Percentiles rank a stretch among this genome's conserved stretches.
Conservation (phyloP, 2,797 vertebrate species). For the Knipowitschia caucasica region DNA sequence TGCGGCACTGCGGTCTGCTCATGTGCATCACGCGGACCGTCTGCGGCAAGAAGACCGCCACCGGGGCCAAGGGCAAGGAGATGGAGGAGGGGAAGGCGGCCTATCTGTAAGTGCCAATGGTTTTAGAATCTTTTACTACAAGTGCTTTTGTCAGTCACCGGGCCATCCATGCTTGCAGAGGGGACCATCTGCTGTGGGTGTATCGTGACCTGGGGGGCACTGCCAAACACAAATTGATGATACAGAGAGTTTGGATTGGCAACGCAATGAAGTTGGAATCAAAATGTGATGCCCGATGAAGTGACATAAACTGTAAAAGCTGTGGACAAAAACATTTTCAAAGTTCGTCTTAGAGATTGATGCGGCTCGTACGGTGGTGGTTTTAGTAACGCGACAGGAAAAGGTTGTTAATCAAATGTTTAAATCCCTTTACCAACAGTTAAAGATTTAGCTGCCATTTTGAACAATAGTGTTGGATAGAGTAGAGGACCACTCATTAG, state of each 20-base stretch:
- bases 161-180: conserved; percentile 57
- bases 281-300: not conserved
- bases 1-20: conserved; percentile 91
- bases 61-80: conserved; percentile 93
- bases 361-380: not conserved
- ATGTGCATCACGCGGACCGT: conserved; percentile 96
- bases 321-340: conserved; percentile 5
- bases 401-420: not conserved
- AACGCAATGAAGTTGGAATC: not conserved
- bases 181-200: conserved; percentile 65
- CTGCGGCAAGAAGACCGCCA: conserved; percentile 92
- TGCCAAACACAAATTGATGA: not conserved
- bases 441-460: no score
- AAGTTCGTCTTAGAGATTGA: not conserved
- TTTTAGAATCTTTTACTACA: not conserved
- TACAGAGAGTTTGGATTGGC: not conserved
- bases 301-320: not conserved
- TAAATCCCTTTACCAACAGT: not conserved
- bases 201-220: conserved; percentile 33
- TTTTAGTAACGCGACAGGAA: not conserved
- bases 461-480: no score
- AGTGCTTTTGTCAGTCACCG: conserved; percentile 42
- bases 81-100: conserved; percentile 97
- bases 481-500: no score
- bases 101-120: conserved; percentile 87